These are phyloP conservation scores for Hydrophis major DNA, from an alignment of 2,797 vertebrate species.

Conservation along the genomic window DNA sequence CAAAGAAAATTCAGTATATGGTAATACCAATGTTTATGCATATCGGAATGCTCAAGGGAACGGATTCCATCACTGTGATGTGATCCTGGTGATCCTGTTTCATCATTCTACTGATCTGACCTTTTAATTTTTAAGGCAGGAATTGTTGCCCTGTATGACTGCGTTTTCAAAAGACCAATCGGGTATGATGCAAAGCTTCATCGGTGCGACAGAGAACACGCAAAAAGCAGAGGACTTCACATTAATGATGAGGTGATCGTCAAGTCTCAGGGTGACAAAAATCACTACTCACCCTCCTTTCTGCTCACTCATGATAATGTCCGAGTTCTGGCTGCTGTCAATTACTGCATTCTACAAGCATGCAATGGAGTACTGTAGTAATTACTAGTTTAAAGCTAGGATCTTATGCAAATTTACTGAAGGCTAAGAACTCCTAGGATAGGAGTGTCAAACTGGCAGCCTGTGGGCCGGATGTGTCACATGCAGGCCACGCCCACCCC, in stretches of 20 bases:
- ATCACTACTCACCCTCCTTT: background rate
- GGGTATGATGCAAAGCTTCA: conserved; percentile 76
- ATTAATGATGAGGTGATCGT: conserved; percentile 79
- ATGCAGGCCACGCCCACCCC: no score
- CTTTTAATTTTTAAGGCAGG: conserved; percentile 66
- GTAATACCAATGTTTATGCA: background rate
- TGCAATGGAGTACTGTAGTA: background rate
- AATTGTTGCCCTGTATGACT: conserved; percentile 75
- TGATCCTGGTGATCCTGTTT: background rate
- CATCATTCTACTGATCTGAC: background rate
- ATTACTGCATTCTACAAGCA: background rate
- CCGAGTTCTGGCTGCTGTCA: background rate
- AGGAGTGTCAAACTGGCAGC: no score
- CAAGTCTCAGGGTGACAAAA: background rate
- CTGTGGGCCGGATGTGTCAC: no score
- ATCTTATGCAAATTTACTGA: background rate
- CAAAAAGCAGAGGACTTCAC: conserved; percentile 75
- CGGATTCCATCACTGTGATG: background rate
- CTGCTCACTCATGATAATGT: background rate
- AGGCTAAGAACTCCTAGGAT: background rate
- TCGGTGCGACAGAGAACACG: conserved; percentile 79
- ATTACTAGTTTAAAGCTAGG: background rate
- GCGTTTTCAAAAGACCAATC: conserved; percentile 69
- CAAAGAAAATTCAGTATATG: background rate
- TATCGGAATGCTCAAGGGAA: background rate